These are phyloP conservation scores for Amazona finschi DNA, from an alignment of 2,797 vertebrate species.

Conservation along the genomic window DNA sequence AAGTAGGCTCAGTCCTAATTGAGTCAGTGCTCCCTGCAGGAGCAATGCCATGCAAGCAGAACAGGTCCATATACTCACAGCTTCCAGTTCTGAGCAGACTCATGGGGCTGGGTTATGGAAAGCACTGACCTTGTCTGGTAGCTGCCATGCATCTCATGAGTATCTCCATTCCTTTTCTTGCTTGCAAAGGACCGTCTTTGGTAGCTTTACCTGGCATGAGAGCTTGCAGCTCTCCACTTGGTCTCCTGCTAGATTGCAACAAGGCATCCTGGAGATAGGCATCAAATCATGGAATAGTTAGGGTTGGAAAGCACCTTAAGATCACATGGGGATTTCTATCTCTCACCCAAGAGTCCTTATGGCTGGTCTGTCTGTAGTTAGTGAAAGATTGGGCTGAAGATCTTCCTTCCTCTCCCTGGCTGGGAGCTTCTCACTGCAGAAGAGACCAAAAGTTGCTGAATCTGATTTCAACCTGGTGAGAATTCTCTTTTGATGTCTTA, in stretches of 20 bases:
- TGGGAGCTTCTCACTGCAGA: background rate
- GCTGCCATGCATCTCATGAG: background rate
- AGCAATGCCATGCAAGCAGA: background rate
- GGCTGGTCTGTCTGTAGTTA: background rate
- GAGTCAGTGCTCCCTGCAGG: background rate
- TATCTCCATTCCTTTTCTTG: background rate
- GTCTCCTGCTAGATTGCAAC: background rate
- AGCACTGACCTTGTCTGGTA: background rate
- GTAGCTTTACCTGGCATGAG: background rate
- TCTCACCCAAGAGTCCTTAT: background rate
- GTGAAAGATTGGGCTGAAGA: background rate
- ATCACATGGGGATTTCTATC: background rate
- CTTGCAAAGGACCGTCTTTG: slow-evolving; percentile 39
- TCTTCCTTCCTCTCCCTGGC: background rate
- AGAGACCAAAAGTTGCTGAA: background rate
- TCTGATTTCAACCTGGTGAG: background rate
- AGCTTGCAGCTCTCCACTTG: background rate
- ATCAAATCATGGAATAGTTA: background rate
- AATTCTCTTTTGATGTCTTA: background rate
- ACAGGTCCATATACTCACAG: rapidly evolving
- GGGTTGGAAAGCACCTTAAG: background rate
- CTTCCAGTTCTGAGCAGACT: background rate
- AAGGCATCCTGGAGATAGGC: background rate
- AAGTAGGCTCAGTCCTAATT: background rate
- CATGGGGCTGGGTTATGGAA: background rate